Evolutionary conservation across 1,140 invertebrate species (phyloP).

Genomic region (Bombus superbus): DNA sequence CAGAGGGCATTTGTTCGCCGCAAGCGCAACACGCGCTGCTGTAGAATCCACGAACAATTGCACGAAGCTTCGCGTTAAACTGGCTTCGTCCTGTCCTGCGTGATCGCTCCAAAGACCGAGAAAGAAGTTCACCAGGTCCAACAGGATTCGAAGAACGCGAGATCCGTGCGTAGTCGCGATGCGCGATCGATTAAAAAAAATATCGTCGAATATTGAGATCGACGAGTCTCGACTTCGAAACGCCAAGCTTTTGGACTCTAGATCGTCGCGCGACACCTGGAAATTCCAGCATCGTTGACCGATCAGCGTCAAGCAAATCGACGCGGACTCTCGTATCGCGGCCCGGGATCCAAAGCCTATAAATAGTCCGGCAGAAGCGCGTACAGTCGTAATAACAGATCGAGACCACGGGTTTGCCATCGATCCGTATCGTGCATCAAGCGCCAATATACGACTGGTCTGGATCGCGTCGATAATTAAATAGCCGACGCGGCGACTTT

Average conservation of each 20-base stretch:
- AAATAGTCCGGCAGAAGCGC: constrained; percentile 59
- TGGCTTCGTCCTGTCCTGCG: accelerated
- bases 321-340: constrained; percentile 23
- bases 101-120: too few relatives aligned
- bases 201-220: too few relatives aligned
- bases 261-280: constrained; percentile 6
- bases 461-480: constrained; percentile 67
- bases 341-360: constrained; percentile 53
- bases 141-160: too few relatives aligned
- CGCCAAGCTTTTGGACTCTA: too few relatives aligned
- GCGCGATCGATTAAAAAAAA: accelerated
- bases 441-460: constrained; percentile 38
- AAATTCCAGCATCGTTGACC: constrained; percentile 50
- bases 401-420: constrained; percentile 46
- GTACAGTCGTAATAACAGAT: constrained; percentile 67
- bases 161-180: too few relatives aligned
- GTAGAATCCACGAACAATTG: too few relatives aligned
- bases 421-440: constrained; percentile 47
- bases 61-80: too few relatives aligned
- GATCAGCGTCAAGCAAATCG: constrained; percentile 56
- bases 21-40: too few relatives aligned
- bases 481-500: constrained; percentile 46
- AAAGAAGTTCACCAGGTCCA: too few relatives aligned
- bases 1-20: too few relatives aligned
- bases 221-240: too few relatives aligned